phyloP scores from a whole-genome alignment of 2,113 vertebrate species.

The Charadrius vociferus region DNA sequence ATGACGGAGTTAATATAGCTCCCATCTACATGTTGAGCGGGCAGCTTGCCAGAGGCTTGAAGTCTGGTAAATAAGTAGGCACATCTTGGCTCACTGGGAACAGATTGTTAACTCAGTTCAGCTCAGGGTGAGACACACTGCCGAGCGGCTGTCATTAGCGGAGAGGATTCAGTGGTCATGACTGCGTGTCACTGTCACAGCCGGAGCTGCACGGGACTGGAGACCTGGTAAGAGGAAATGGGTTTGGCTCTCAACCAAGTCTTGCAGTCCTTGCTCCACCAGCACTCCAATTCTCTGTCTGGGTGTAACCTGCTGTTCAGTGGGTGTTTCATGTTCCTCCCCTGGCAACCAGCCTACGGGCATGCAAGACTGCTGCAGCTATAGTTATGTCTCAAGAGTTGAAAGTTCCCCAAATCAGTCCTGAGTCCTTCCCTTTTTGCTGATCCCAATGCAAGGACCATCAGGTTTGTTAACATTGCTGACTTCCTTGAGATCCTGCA shows the following conservation, averaged over 20 bases:
- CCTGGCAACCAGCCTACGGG: background rate
- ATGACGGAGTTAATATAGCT: background rate
- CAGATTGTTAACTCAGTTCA: constrained; percentile 23
- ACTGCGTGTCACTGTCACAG: background rate
- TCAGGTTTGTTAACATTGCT: background rate
- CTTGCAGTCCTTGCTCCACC: background rate
- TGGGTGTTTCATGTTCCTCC: background rate
- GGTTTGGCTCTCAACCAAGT: background rate
- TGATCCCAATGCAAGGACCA: background rate
- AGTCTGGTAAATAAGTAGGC: constrained; percentile 34
- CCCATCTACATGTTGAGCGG: background rate
- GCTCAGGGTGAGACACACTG: background rate
- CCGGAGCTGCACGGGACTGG: background rate
- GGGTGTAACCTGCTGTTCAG: background rate
- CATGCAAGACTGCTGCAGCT: background rate
- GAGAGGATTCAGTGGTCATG: background rate
- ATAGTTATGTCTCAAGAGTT: background rate
- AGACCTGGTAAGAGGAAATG: background rate
- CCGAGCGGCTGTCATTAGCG: background rate
- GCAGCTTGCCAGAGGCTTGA: constrained; percentile 23
- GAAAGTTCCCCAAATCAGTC: background rate
- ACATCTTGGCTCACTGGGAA: constrained; percentile 29
- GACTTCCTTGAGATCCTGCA: background rate
- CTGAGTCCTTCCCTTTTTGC: accelerated
- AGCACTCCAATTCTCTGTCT: background rate